These are phyloP conservation scores for Tamias sibiricus DNA, from an alignment of 2,113 vertebrate species.

Conservation along the genomic window DNA sequence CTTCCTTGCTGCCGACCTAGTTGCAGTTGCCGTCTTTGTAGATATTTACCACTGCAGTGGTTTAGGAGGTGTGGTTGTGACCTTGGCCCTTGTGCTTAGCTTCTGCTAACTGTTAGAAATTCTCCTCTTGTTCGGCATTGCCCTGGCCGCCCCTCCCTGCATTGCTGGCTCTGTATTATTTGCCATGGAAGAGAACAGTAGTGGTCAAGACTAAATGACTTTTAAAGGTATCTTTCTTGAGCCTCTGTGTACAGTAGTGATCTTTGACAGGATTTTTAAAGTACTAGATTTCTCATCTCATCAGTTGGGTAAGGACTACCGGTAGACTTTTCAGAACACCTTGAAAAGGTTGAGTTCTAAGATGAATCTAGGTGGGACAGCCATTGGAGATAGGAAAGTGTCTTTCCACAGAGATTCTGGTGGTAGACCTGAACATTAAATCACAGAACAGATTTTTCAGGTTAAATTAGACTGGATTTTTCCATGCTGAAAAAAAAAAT, in stretches of 20 bases:
- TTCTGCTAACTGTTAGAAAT: background rate
- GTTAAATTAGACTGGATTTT: background rate
- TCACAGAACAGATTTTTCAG: too few relatives aligned
- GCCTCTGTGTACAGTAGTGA: background rate
- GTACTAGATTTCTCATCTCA: background rate
- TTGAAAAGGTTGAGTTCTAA: background rate
- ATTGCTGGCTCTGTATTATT: background rate
- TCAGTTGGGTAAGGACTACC: background rate
- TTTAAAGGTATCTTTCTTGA: background rate
- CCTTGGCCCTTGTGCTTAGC: background rate
- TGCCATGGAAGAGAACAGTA: background rate
- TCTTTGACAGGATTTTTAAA: background rate
- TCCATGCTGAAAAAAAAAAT: background rate
- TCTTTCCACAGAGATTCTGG: background rate
- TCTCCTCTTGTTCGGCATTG: background rate
- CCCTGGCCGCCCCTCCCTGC: background rate
- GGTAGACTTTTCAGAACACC: constrained; percentile 19
- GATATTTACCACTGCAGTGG: background rate
- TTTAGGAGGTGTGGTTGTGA: background rate
- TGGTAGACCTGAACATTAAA: background rate
- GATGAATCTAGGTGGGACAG: background rate
- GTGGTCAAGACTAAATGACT: background rate
- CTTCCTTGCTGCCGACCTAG: background rate
- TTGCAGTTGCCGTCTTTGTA: background rate
- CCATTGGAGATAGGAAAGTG: background rate